Base-by-base conservation (phyloP, 2,113 vertebrate genomes). In the Hydrolagus affinis region DNA sequence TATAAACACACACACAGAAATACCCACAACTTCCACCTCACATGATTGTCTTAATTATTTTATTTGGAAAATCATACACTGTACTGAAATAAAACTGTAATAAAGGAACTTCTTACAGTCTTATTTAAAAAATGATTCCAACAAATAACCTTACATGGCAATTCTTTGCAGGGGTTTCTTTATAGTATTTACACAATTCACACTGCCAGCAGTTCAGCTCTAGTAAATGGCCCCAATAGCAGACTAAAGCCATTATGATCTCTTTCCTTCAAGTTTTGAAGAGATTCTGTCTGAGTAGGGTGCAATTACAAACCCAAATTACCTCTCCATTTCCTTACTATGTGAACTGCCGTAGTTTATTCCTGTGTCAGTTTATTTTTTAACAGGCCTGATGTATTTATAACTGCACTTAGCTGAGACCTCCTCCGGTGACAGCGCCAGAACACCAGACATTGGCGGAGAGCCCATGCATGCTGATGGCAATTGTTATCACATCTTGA, bases 381-480 rank as follows among this genome's bases (percentile, higher is more conserved):
- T 83, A 83, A 83, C 78, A 83, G 78, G 62, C 62, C 62, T 83
- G 78, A 83, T 83, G 78, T 83, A 83, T 83, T 83, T 83, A 83
- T 83, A 83, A 83, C 78, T 66, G 62, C 78, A 83, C 78, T 83
- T 83, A 83, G 78, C 78, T 83, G 78, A 83, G 78, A 83, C 78
- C 78, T 83, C 78, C 78, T 83, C 78, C 28, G 17, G 78, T 83
- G 78, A 83, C 60, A 83, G 62, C 25, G 25, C 78, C 78, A 56
- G 78, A 83, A 83, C 32, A 32, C 78, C 78, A 83, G 78, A 83
- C 78, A 66, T 32, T 83, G 78, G 78, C 78, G 2, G 62, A 83
- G 78, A 83, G 78, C 78, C 78, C 78, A 83, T 66, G 78, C 30
- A 25, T 83, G 78, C 66, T 83, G 78, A 83, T 83, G 78, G 78